Conservation (phyloP, 1,140 invertebrate species). For the Neelides sp. region DNA sequence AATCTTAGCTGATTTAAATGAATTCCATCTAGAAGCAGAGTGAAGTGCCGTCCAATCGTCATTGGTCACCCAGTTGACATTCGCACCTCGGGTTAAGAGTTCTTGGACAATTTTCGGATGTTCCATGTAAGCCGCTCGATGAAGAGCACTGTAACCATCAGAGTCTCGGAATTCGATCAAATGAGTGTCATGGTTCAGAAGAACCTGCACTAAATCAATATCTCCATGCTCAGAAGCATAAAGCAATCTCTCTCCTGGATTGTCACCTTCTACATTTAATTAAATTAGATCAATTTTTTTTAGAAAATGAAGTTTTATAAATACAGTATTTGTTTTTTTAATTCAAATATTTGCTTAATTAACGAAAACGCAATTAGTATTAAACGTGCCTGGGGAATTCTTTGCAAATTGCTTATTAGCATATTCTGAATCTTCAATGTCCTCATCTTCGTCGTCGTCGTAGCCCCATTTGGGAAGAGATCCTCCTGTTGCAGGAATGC, state of each 20-base stretch:
- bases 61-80: conserved; percentile 58
- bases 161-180: conserved; percentile 59
- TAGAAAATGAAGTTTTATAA: neutral
- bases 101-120: conserved; percentile 59
- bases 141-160: conserved; percentile 83
- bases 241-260: conserved; percentile 40
- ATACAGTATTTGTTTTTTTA: neutral
- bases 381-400: conserved; percentile 7
- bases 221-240: conserved; percentile 72
- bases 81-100: conserved; percentile 58
- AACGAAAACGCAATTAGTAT: neutral
- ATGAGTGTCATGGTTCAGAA: conserved; percentile 47
- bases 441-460: conserved; percentile 1
- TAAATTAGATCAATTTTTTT: neutral
- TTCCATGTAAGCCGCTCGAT: conserved; percentile 82
- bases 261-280: neutral
- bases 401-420: neutral
- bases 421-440: neutral
- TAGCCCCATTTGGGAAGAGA: too few relatives aligned
- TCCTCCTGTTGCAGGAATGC: too few relatives aligned
- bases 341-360: conserved; percentile 1
- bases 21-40: conserved; percentile 80
- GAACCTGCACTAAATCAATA: conserved; percentile 47
- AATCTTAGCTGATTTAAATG: conserved; percentile 54
- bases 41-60: conserved; percentile 88